Conservation (phyloP, 2,113 vertebrate species). For the Terrapene triunguis region DNA sequence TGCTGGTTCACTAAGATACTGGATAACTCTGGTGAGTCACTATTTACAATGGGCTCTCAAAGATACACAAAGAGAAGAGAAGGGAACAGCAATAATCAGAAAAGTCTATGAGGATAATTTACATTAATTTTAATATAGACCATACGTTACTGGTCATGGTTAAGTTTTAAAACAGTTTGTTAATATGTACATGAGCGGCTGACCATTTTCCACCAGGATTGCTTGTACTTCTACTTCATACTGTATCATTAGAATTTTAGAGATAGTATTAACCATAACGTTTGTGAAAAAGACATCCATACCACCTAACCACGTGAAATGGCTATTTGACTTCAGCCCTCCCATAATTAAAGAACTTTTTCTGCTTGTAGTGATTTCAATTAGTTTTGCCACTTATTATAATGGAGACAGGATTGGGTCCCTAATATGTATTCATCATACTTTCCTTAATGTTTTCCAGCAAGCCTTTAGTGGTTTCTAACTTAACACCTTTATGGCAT, state of each 20-base stretch:
- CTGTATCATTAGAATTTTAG: accelerated
- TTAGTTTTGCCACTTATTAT: background rate
- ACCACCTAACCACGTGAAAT: background rate
- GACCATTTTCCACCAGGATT: accelerated
- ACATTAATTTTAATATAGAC: slow-evolving; percentile 30
- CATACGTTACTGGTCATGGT: background rate
- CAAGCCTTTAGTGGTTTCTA: background rate
- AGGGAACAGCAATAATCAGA: slow-evolving; percentile 3
- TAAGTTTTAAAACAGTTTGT: slow-evolving; percentile 10
- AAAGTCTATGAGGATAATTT: background rate
- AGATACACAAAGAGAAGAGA: accelerated
- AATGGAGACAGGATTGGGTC: no score
- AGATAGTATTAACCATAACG: background rate
- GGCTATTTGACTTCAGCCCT: background rate
- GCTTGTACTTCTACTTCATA: background rate
- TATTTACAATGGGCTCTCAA: accelerated
- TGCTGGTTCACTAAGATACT: accelerated
- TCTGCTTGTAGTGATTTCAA: background rate
- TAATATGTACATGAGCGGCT: accelerated
- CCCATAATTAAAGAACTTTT: background rate
- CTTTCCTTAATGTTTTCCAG: background rate
- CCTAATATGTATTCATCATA: background rate
- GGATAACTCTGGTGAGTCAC: background rate
- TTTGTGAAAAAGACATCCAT: background rate
- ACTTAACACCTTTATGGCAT: background rate